Percentiles rank a stretch among this genome's conserved stretches.
Conservation (phyloP, 2,888 invertebrate genomes). For the Megastigmus dorsalis region DNA sequence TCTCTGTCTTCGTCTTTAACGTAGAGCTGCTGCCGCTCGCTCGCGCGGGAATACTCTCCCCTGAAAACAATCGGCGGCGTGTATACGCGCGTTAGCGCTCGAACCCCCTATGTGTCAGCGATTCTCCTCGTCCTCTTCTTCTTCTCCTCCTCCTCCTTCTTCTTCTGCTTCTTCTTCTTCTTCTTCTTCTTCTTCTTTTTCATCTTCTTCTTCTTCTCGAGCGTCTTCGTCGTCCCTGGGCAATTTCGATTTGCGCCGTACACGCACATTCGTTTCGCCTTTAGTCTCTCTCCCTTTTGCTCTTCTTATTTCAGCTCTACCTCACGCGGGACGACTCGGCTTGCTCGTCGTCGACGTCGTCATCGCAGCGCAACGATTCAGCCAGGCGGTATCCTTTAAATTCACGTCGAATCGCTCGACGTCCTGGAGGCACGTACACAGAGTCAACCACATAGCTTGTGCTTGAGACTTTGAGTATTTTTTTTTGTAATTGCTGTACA, state of each 20-base stretch:
- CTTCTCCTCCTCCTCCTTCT: neutral
- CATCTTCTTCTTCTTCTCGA: neutral
- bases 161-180: too few species aligned
- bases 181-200: neutral
- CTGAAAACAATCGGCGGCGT: slow-evolving; percentile 40
- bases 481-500: too few species aligned
- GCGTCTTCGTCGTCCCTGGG: too few species aligned
- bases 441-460: too few species aligned
- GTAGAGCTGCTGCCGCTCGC: neutral
- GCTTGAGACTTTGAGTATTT: too few species aligned
- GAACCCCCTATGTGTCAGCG: slow-evolving; percentile 44
- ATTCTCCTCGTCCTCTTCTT: slow-evolving; percentile 5
- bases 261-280: neutral
- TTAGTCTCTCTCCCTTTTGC: too few species aligned
- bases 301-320: too few species aligned
- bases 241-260: neutral
- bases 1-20: too few species aligned
- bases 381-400: slow-evolving; percentile 40
- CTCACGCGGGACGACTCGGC: too few species aligned
- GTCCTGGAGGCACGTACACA: neutral
- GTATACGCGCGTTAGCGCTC: neutral
- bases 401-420: slow-evolving; percentile 24
- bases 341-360: too few species aligned
- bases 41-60: neutral
- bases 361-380: too few species aligned